Conservation (phyloP, 2,888 invertebrate species). For the Neoscelio sp. region DNA sequence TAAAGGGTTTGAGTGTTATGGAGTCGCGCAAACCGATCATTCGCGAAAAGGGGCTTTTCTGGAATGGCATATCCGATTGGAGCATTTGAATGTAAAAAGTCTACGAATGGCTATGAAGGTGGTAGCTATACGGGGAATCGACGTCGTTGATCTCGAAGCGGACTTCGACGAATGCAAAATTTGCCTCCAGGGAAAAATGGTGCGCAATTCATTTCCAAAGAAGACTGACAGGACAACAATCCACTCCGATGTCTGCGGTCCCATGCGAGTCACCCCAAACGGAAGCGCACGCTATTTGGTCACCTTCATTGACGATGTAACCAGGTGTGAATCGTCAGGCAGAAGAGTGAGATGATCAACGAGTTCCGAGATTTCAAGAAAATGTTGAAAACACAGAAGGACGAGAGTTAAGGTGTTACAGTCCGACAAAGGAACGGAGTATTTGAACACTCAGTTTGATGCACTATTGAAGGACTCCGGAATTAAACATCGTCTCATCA, state of each 20-base stretch:
- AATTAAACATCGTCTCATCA: conserved; percentile 20
- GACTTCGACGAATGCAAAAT: conserved; percentile 52
- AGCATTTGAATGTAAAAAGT: conserved; percentile 18
- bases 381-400: conserved; percentile 3
- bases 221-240: conserved; percentile 45
- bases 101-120: background rate
- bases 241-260: conserved; percentile 69
- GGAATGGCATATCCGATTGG: conserved; percentile 18
- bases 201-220: conserved; percentile 59
- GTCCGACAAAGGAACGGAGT: conserved; percentile 28
- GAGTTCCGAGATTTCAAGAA: conserved; percentile 1
- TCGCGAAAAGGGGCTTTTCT: conserved; percentile 5
- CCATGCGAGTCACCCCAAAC: conserved; percentile 62
- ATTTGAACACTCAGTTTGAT: conserved; percentile 18
- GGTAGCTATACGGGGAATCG: background rate
- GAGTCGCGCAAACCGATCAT: background rate
- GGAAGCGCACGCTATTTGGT: conserved; percentile 65
- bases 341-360: conserved; percentile 15
- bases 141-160: conserved; percentile 2
- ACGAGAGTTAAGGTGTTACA: conserved; percentile 3
- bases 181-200: conserved; percentile 64
- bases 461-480: conserved; percentile 9
- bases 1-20: background rate
- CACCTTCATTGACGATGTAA: conserved; percentile 70
- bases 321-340: conserved; percentile 27